These are phyloP conservation scores for Heteromyza rotundicornis DNA, from an alignment of 2,888 invertebrate genomes.

Conservation along the genomic window DNA sequence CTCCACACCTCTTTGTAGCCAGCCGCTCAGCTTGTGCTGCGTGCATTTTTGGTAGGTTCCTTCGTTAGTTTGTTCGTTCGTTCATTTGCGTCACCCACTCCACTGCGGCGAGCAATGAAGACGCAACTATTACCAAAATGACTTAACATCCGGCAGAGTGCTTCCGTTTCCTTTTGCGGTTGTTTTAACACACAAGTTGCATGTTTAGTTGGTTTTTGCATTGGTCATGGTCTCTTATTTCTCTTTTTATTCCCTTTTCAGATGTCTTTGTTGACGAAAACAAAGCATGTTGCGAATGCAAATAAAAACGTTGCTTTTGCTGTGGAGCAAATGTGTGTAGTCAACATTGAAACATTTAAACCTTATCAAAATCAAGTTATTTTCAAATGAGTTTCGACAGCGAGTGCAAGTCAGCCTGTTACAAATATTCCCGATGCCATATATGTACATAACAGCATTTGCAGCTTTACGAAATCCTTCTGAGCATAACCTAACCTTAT, in stretches of 20 bases:
- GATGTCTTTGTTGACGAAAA: background rate
- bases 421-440: too few relatives aligned
- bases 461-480: too few relatives aligned
- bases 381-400: too few relatives aligned
- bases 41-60: background rate
- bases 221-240: background rate
- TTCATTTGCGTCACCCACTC: background rate
- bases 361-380: too few relatives aligned
- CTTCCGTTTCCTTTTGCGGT: constrained; percentile 1
- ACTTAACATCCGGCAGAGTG: constrained; percentile 1
- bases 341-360: too few relatives aligned
- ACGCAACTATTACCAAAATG: constrained; percentile 1
- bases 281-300: too few relatives aligned
- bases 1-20: background rate
- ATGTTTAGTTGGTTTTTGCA: background rate
- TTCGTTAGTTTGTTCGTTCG: background rate
- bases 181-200: background rate
- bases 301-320: too few relatives aligned
- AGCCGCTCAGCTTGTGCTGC: background rate
- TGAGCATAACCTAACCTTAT: too few relatives aligned
- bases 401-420: too few relatives aligned
- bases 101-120: background rate
- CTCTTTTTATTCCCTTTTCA: background rate
- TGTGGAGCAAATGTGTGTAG: too few relatives aligned
- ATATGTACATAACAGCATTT: too few relatives aligned